Conservation (phyloP, 2,888 invertebrate species). For the Chelonus formosanus region DNA sequence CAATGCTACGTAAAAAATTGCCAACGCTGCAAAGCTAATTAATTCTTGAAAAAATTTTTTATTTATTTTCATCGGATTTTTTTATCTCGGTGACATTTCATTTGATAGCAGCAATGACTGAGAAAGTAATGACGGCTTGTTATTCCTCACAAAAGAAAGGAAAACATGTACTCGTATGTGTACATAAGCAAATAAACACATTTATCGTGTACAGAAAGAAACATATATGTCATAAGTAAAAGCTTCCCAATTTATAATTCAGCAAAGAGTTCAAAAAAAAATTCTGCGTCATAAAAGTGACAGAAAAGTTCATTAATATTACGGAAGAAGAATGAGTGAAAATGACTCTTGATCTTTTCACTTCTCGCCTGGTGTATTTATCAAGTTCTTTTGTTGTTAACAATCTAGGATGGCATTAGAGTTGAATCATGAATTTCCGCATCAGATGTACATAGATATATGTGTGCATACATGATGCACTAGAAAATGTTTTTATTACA, state of each 20-base stretch:
- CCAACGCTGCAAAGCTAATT: too few species aligned
- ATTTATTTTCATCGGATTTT: too few species aligned
- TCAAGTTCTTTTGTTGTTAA: too few species aligned
- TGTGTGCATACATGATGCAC: conserved; percentile 7
- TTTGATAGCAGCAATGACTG: too few species aligned
- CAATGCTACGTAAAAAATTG: not conserved
- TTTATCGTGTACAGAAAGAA: conserved; percentile 16
- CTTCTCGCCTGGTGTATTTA: not conserved
- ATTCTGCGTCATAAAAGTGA: not conserved
- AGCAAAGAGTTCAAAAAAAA: not conserved
- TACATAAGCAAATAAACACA: not conserved
- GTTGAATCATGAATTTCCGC: too few species aligned
- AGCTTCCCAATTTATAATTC: conserved; percentile 8
- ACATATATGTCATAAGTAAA: conserved; percentile 47
- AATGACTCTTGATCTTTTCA: conserved; percentile 7
- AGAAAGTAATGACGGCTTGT: not conserved
- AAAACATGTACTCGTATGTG: too few species aligned
- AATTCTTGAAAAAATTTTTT: too few species aligned
- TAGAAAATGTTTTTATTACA: conserved; percentile 12
- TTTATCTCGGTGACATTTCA: too few species aligned
- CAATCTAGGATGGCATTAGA: too few species aligned
- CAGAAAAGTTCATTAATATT: conserved; percentile 3
- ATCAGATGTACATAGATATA: not conserved
- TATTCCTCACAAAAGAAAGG: not conserved
- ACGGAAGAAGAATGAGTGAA: conserved; percentile 8